Evolutionary conservation across 2,113 vertebrate genomes (phyloP).

Genomic region (Suncus etruscus): DNA sequence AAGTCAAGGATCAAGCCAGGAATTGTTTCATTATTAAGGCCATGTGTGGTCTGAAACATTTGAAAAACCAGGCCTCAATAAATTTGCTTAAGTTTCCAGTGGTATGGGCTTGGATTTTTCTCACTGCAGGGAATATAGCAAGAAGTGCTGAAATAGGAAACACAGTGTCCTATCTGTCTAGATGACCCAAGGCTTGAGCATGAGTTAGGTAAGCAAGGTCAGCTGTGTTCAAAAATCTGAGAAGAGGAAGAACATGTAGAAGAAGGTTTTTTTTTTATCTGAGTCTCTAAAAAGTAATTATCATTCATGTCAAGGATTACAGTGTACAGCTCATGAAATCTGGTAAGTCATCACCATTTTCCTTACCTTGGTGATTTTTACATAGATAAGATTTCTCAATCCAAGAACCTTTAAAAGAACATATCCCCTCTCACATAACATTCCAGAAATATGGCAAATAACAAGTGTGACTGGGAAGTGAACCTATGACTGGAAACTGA

Average conservation of each 20-base stretch:
- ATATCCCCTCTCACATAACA: constrained; percentile 55
- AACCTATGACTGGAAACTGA: constrained; percentile 70
- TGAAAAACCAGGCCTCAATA: constrained; percentile 50
- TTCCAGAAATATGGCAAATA: constrained; percentile 73
- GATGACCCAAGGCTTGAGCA: background rate
- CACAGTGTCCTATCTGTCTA: background rate
- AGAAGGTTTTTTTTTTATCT: background rate
- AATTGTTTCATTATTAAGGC: constrained; percentile 77
- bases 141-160: constrained; percentile 46
- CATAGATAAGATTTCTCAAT: constrained; percentile 54
- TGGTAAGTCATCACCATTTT: background rate
- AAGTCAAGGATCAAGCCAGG: constrained; percentile 64
- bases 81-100: constrained; percentile 57
- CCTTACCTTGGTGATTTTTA: constrained; percentile 71
- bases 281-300: constrained; percentile 8
- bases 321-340: background rate
- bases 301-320: background rate
- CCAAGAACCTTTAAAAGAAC: constrained; percentile 59
- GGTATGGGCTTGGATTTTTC: constrained; percentile 66
- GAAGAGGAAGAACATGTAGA: background rate
- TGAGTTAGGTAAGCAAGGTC: background rate
- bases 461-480: constrained; percentile 74
- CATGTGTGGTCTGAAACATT: constrained; percentile 68
- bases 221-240: background rate
- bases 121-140: constrained; percentile 46